phyloP scores from a whole-genome alignment of 2,797 vertebrate genomes.

The Intellagama lesueurii region DNA sequence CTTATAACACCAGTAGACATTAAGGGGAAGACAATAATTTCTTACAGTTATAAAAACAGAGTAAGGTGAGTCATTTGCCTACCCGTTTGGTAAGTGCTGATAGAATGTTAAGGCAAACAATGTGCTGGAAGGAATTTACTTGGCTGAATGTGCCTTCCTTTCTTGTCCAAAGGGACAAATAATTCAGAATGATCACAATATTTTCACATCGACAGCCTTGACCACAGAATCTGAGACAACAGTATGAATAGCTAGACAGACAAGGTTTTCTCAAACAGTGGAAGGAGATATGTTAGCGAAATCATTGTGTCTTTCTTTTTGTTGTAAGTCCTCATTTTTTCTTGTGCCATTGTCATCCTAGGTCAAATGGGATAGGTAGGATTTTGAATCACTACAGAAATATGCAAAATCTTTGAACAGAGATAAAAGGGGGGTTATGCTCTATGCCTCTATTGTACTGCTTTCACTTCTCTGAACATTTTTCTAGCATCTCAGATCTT shows the following conservation, averaged over 20 bases:
- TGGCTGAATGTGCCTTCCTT: not conserved
- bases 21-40: not conserved
- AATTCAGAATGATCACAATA: not conserved
- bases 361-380: not conserved
- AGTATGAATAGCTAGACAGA: not conserved
- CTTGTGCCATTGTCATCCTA: not conserved
- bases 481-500: not conserved
- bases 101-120: not conserved
- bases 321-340: not conserved
- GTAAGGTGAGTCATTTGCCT: not conserved
- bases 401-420: not conserved
- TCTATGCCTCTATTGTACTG: too few relatives aligned
- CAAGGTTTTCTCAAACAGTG: not conserved
- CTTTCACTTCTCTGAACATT: not conserved
- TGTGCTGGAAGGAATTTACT: not conserved
- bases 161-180: not conserved
- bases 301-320: not conserved
- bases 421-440: not conserved
- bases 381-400: not conserved
- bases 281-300: not conserved
- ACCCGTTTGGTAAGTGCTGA: not conserved
- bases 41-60: conserved; percentile 8
- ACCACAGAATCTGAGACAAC: not conserved
- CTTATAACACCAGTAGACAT: not conserved
- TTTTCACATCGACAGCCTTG: not conserved